A percentile compares a stretch with the other conserved stretches of the same genome.
Conservation (phyloP, 2,113 vertebrate genomes). For the Etheostoma spectabile region DNA sequence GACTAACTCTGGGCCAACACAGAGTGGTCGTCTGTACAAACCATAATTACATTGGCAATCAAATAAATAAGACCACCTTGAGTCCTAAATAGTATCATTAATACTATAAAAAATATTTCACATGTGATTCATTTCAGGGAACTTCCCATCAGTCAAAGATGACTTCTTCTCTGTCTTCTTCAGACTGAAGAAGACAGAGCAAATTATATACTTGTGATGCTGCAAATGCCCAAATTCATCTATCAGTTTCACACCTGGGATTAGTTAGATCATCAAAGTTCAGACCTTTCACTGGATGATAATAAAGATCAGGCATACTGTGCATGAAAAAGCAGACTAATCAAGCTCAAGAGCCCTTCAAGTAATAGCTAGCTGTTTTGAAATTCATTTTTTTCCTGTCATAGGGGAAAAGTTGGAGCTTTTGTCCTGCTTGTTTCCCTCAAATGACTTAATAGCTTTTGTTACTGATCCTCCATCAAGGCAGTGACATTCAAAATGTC, state of each 20-base stretch:
- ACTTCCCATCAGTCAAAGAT: not conserved
- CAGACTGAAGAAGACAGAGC: not conserved
- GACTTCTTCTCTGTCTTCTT: too few relatives aligned
- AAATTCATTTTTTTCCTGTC: not conserved
- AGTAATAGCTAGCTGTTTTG: constrained; percentile 26
- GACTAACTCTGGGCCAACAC: not conserved
- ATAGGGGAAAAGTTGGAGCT: not conserved
- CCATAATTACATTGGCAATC: not conserved
- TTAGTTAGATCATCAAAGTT: constrained; percentile 3
- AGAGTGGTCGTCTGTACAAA: not conserved
- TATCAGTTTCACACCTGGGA: constrained; percentile 3
- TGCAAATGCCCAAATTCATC: not conserved
- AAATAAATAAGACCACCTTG: not conserved
- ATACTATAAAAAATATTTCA: not conserved
- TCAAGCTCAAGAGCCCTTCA: constrained; percentile 41
- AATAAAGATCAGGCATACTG: constrained; percentile 14
- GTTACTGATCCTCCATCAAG: constrained; percentile 16
- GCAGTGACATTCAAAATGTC: constrained; percentile 43
- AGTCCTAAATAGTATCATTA: not conserved
- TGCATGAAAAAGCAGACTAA: constrained; percentile 11
- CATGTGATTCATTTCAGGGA: not conserved
- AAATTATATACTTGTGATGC: not conserved
- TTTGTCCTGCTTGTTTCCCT: constrained; percentile 8
- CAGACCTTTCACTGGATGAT: not conserved
- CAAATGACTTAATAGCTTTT: constrained; percentile 32